A percentile compares a stretch with the other conserved stretches of the same genome.
Evolutionary conservation across 2,797 vertebrate species (phyloP).

Genomic region (Pipistrellus kuhlii): DNA sequence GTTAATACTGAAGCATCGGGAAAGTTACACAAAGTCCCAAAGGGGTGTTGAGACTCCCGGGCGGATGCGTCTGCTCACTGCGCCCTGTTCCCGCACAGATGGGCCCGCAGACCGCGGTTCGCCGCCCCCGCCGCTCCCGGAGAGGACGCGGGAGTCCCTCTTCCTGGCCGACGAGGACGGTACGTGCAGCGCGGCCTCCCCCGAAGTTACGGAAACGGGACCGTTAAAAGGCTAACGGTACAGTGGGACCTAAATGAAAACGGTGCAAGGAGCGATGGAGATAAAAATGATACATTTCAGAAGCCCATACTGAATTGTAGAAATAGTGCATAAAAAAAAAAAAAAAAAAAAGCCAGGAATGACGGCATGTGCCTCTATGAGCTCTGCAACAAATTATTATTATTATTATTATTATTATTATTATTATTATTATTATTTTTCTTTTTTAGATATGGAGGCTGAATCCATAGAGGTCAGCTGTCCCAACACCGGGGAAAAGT

Average conservation of each 20-base stretch:
- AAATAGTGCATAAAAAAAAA: not conserved
- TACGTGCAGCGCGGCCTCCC: constrained; percentile 80
- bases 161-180: constrained; percentile 89
- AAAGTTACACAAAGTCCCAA: constrained; percentile 19
- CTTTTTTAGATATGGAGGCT: constrained; percentile 79
- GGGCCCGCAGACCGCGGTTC: constrained; percentile 79
- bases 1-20: not conserved
- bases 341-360: constrained; percentile 38
- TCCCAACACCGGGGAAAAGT: constrained; percentile 50
- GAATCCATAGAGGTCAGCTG: constrained; percentile 36
- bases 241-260: constrained; percentile 51
- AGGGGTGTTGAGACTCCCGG: not conserved
- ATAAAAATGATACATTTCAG: constrained; percentile 38
- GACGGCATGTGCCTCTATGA: constrained; percentile 6
- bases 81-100: constrained; percentile 73
- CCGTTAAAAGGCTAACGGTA: constrained; percentile 58
- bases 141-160: constrained; percentile 95
- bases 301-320: not conserved
- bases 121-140: constrained; percentile 92
- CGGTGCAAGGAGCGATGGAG: constrained; percentile 26
- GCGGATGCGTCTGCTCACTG: not conserved
- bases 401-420: not conserved
- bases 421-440: not conserved
- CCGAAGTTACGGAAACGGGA: constrained; percentile 43
- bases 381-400: not conserved